Evolutionary conservation across 2,888 invertebrate species (phyloP).

Genomic region (Dinocampus coccinellae): DNA sequence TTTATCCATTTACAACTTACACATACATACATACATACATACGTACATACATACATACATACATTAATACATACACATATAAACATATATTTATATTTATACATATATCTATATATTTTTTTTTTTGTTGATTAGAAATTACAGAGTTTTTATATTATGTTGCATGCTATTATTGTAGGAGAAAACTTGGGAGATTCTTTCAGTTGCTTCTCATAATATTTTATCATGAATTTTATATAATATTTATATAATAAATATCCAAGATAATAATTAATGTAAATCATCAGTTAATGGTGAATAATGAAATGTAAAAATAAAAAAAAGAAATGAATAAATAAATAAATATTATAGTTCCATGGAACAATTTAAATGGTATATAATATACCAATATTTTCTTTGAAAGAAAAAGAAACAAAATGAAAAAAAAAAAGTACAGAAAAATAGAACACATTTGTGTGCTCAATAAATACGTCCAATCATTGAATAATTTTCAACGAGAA

Average conservation of each 20-base stretch:
- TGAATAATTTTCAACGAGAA: slow-evolving; percentile 13
- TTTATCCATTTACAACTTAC: too few species aligned
- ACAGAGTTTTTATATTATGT: slow-evolving; percentile 49
- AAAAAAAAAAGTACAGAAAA: neutral
- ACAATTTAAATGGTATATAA: slow-evolving; percentile 9
- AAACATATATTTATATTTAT: slow-evolving; percentile 3
- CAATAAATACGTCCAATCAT: slow-evolving; percentile 30
- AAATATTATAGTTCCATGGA: slow-evolving; percentile 3
- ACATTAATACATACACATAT: neutral
- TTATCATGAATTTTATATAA: slow-evolving; percentile 35
- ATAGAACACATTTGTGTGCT: slow-evolving; percentile 7
- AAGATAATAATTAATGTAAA: neutral
- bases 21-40: neutral
- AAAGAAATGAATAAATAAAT: neutral
- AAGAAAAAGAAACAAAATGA: neutral
- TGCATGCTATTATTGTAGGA: slow-evolving; percentile 42
- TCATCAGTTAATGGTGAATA: slow-evolving; percentile 14
- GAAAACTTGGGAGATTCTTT: slow-evolving; percentile 16
- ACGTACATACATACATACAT: neutral
- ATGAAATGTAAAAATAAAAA: slow-evolving; percentile 11
- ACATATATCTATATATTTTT: slow-evolving; percentile 16
- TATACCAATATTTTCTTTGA: slow-evolving; percentile 12
- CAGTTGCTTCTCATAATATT: slow-evolving; percentile 25
- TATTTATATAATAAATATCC: slow-evolving; percentile 42
- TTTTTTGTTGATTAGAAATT: slow-evolving; percentile 42